Conservation (phyloP, 2,888 invertebrate genomes). For the Sesia apiformis region DNA sequence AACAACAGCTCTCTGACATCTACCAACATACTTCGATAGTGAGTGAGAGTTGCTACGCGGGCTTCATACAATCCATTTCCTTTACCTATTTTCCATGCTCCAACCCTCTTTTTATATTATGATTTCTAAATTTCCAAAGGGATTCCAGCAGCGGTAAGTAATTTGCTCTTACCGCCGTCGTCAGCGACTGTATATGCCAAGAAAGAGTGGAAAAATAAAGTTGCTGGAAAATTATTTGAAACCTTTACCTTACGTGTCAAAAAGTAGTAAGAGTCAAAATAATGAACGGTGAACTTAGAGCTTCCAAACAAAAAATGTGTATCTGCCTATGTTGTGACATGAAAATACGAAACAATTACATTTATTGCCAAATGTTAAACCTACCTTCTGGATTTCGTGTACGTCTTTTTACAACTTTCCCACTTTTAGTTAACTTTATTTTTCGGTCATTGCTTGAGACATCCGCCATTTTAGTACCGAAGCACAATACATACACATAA, state of each 20-base stretch:
- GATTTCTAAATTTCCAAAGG: too few relatives aligned
- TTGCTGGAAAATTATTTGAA: conserved; percentile 14
- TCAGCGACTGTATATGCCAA: too few relatives aligned
- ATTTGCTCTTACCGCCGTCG: too few relatives aligned
- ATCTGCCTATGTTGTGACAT: conserved; percentile 1
- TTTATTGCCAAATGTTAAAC: conserved; percentile 11
- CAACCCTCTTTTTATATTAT: too few relatives aligned
- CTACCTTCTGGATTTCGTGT: conserved; percentile 66
- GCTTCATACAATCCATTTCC: too few relatives aligned
- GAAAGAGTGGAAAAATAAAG: not conserved
- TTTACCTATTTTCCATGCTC: too few relatives aligned
- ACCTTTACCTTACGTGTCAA: conserved; percentile 30
- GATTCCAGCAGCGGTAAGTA: too few relatives aligned
- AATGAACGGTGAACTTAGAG: not conserved
- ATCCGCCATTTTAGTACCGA: conserved; percentile 72
- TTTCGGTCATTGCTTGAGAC: conserved; percentile 66
- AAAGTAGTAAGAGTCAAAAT: conserved; percentile 64
- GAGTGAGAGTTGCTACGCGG: too few relatives aligned
- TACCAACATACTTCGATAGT: too few relatives aligned
- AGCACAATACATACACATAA: conserved; percentile 18
- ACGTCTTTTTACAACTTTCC: conserved; percentile 66
- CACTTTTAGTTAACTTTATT: conserved; percentile 65
- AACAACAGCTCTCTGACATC: too few relatives aligned
- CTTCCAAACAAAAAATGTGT: conserved; percentile 18
- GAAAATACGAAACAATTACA: conserved; percentile 4